phyloP scores from a whole-genome alignment of 2,797 vertebrate genomes.

The Rousettus madagascariensis region DNA sequence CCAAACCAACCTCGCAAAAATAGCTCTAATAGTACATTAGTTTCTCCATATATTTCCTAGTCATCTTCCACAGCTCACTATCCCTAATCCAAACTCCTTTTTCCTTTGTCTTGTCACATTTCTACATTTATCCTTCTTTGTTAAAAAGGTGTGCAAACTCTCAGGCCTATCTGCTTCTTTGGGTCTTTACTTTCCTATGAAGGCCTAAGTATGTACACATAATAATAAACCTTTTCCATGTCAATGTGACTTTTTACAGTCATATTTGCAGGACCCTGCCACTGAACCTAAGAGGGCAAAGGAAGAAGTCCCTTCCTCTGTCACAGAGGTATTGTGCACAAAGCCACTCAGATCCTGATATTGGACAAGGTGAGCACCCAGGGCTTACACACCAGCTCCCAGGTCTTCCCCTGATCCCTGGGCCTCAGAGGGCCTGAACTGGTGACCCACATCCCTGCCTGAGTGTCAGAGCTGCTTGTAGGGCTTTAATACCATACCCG shows the following conservation, averaged over 20 bases:
- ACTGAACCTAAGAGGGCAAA: neutral
- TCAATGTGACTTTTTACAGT: neutral
- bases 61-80: neutral
- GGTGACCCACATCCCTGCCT: neutral
- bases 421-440: neutral
- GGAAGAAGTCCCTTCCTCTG: neutral
- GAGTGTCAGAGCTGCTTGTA: neutral
- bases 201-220: rapidly evolving
- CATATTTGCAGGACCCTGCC: neutral
- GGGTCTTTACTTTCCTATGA: neutral
- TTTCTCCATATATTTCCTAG: neutral
- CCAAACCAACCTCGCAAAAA: neutral
- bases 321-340: neutral
- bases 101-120: neutral
- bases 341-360: neutral
- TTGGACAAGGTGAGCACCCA: neutral
- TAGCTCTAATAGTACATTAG: neutral
- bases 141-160: neutral
- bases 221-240: neutral
- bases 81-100: neutral
- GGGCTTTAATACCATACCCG: neutral
- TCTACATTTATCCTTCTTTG: neutral
- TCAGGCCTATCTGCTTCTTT: neutral
- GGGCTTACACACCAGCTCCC: neutral
- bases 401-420: neutral